A percentile compares a stretch with the other conserved stretches of the same genome.
Evolutionary conservation across 2,113 vertebrate genomes (phyloP).

Genomic region (Theristicus caerulescens): DNA sequence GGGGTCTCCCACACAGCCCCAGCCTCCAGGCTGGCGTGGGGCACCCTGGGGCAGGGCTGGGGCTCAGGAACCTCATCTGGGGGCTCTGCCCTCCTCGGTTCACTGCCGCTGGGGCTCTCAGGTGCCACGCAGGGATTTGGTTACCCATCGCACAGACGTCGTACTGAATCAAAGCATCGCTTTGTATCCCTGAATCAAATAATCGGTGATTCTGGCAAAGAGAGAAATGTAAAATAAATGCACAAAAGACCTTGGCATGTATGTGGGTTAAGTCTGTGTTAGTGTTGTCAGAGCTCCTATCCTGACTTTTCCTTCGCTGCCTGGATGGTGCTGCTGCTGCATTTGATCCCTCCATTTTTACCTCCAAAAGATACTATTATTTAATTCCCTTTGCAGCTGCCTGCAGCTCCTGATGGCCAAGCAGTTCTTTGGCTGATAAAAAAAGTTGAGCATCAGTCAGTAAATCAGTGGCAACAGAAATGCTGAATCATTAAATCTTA

Average conservation of each 20-base stretch:
- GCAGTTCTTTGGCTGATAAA: not conserved
- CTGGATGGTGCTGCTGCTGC: not conserved
- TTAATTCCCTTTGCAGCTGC: not conserved
- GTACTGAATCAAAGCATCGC: rapidly evolving
- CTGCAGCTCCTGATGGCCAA: not conserved
- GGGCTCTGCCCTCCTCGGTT: not conserved
- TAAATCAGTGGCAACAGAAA: conserved; percentile 42
- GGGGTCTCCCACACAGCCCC: too few species aligned
- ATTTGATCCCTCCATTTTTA: not conserved
- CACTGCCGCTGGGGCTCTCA: rapidly evolving
- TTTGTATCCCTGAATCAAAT: not conserved
- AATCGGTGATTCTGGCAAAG: not conserved
- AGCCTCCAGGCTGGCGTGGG: not conserved
- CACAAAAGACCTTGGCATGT: rapidly evolving
- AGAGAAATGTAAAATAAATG: not conserved
- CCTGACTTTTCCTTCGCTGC: not conserved
- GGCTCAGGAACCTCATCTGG: not conserved
- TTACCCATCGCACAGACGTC: not conserved
- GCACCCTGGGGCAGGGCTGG: too few species aligned
- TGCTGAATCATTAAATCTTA: conserved; percentile 36
- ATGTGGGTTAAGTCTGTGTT: not conserved
- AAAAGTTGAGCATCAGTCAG: conserved; percentile 5
- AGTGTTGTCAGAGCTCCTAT: not conserved
- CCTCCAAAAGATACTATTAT: not conserved
- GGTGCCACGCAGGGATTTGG: rapidly evolving